phyloP scores from a whole-genome alignment of 2,888 invertebrate genomes.

The Drosophila subquinaria region DNA sequence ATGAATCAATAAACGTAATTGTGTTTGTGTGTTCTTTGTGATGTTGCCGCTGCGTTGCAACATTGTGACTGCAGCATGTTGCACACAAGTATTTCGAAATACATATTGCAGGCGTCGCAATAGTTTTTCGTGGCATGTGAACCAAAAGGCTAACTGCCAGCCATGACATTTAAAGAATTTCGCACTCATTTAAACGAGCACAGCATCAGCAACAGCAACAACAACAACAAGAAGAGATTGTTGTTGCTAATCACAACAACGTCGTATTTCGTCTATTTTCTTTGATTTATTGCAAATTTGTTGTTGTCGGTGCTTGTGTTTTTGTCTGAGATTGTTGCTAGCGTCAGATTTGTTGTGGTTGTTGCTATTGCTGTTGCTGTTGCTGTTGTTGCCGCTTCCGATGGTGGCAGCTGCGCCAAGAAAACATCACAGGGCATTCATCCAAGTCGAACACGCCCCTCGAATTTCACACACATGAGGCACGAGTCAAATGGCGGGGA shows the following conservation, averaged over 20 bases:
- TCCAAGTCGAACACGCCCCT: slow-evolving; percentile 54
- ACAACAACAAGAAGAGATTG: background rate
- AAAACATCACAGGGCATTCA: slow-evolving; percentile 52
- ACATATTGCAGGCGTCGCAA: slow-evolving; percentile 39
- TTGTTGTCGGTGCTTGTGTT: slow-evolving; percentile 23
- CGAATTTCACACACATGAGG: slow-evolving; percentile 16
- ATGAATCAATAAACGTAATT: background rate
- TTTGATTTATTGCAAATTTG: slow-evolving; percentile 68
- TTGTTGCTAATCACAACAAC: slow-evolving; percentile 30
- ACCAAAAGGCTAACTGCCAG: slow-evolving; percentile 72
- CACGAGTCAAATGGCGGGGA: background rate
- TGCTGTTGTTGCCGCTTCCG: slow-evolving; percentile 16
- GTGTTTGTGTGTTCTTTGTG: background rate
- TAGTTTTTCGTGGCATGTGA: slow-evolving; percentile 52
- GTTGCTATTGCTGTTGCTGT: slow-evolving; percentile 2
- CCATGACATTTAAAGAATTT: slow-evolving; percentile 77
- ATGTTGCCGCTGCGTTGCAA: slow-evolving; percentile 8
- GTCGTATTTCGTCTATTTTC: slow-evolving; percentile 67
- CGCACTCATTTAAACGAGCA: slow-evolving; percentile 66
- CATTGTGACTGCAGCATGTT: slow-evolving; percentile 26
- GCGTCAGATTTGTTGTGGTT: slow-evolving; percentile 30
- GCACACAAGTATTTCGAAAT: slow-evolving; percentile 11
- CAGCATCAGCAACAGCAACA: slow-evolving; percentile 24
- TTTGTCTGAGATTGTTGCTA: slow-evolving; percentile 33
- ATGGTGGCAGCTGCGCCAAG: slow-evolving; percentile 66